Base-by-base conservation (phyloP, 2,888 invertebrate genomes). In the Artemia sp. region DNA sequence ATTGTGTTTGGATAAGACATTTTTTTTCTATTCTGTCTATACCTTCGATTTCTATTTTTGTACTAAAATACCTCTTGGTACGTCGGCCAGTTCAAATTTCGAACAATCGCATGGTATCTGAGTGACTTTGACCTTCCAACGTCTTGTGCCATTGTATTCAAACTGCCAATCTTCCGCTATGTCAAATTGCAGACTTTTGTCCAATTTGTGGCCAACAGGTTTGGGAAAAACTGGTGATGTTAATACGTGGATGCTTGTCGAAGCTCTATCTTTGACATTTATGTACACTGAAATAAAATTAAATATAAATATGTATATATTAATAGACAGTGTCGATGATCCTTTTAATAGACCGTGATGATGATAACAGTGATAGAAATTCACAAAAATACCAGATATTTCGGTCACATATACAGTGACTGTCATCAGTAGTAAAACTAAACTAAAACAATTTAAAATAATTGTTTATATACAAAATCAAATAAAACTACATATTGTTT, bases 221-320 rank as follows among this genome's bases (percentile, higher is more conserved):
- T 58, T 58, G 64, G 64, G 64, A 24, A 19, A 19, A 24, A 58
- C 24, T 58, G 64, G 64, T 8, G n/a, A 19, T 8, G 14, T 58
- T 10, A 58, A 24, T 10, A 58, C 64, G 12, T 58, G 64, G n/a
- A 58, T n/a, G 10, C 64, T 58, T 19, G 64, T 58, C 8, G 14
- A 19, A 24, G 64, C 64, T n/a, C 64, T n/a, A 58, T 58, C 64
- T 24, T 58, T 58, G 64, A 58, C 64, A 58, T 58, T 24, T n/a
- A 58, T 58, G 11, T 58, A 58, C 64, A 58, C 64, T 58, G 24
- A 10, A 58, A 58, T 10, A 9, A 19, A 19, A n/a, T 0, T 11
- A 19, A 19, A 19, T 19, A 19, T 19, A 24, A 10, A 58, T 1
- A 58, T 19, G 11, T 19, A 10, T 9, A 58, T 10, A 58, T n/a